Percentiles rank a stretch among this genome's conserved stretches.
phyloP scores from a whole-genome alignment of 1,140 invertebrate genomes.

The Sipha flava region DNA sequence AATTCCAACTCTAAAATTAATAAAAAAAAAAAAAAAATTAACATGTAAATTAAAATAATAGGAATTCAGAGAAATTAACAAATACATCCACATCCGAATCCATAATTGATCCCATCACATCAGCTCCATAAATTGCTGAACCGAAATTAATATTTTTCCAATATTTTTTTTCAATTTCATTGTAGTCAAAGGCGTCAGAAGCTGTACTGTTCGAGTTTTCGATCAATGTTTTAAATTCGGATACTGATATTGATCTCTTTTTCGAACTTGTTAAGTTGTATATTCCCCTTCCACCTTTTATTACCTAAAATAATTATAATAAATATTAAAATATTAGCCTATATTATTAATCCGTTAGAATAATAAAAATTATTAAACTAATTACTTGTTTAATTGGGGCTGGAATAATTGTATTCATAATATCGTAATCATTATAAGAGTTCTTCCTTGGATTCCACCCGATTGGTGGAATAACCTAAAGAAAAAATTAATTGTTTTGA shows the following conservation, averaged over 20 bases:
- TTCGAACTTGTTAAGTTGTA: conserved; percentile 97
- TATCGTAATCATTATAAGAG: conserved; percentile 75
- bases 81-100: conserved; percentile 70
- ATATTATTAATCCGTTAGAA: neutral
- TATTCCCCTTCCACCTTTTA: conserved; percentile 82
- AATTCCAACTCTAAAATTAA: conserved; percentile 70
- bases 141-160: conserved; percentile 94
- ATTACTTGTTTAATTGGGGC: conserved; percentile 79
- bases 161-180: conserved; percentile 93
- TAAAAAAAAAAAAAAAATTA: neutral
- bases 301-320: conserved; percentile 43
- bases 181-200: conserved; percentile 84
- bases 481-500: no score
- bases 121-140: conserved; percentile 88
- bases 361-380: conserved; percentile 23
- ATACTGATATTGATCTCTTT: conserved; percentile 80
- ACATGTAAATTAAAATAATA: neutral
- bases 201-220: conserved; percentile 57
- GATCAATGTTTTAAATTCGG: conserved; percentile 80
- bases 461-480: conserved; percentile 78
- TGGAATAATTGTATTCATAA: conserved; percentile 69
- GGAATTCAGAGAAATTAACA: neutral
- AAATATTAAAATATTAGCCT: neutral
- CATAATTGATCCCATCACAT: conserved; percentile 90
- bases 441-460: conserved; percentile 82